Percentiles rank a stretch among this genome's conserved stretches.
These are phyloP conservation scores for Eubasilissa splendida DNA, from an alignment of 2,888 invertebrate genomes.

Conservation along the genomic window DNA sequence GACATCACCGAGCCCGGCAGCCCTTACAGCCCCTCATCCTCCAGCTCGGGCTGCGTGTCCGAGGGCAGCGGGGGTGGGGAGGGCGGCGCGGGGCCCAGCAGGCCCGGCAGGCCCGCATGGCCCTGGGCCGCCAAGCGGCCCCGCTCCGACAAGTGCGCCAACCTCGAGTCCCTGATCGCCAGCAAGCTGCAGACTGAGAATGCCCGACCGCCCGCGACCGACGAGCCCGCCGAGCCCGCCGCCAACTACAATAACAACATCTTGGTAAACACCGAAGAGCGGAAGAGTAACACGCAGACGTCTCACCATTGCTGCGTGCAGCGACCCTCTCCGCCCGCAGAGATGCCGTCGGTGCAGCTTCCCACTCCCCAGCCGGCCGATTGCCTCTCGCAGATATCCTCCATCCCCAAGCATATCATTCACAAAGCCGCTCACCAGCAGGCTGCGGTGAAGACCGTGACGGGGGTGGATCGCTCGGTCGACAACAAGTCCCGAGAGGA, in stretches of 20 bases:
- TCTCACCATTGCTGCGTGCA: slow-evolving; percentile 27
- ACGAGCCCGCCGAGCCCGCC: slow-evolving; percentile 47
- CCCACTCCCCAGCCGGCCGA: slow-evolving; percentile 59
- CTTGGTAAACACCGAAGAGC: slow-evolving; percentile 60
- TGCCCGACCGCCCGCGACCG: slow-evolving; percentile 11
- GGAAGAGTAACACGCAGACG: slow-evolving; percentile 17
- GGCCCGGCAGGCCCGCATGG: slow-evolving; percentile 37
- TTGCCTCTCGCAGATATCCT: slow-evolving; percentile 60
- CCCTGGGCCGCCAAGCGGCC: slow-evolving; percentile 55
- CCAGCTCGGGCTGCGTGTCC: slow-evolving; percentile 60
- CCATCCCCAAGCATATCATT: slow-evolving; percentile 57
- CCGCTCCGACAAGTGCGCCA: slow-evolving; percentile 48
- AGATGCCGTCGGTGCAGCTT: slow-evolving; percentile 61
- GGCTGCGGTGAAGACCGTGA: slow-evolving; percentile 48
- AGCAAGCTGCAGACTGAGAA: slow-evolving; percentile 33
- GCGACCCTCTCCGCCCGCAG: slow-evolving; percentile 20
- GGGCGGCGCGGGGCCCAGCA: slow-evolving; percentile 45
- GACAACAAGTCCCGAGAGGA: neutral
- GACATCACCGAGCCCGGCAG: slow-evolving; percentile 91
- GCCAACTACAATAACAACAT: slow-evolving; percentile 60
- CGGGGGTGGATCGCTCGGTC: slow-evolving; percentile 48
- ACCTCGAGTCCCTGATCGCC: slow-evolving; percentile 42
- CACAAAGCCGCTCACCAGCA: slow-evolving; percentile 61
- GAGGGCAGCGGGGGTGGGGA: slow-evolving; percentile 49
- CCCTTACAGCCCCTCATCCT: slow-evolving; percentile 82